These are phyloP conservation scores for Todiramphus saurophagus DNA, from an alignment of 2,113 vertebrate species.

Conservation along the genomic window DNA sequence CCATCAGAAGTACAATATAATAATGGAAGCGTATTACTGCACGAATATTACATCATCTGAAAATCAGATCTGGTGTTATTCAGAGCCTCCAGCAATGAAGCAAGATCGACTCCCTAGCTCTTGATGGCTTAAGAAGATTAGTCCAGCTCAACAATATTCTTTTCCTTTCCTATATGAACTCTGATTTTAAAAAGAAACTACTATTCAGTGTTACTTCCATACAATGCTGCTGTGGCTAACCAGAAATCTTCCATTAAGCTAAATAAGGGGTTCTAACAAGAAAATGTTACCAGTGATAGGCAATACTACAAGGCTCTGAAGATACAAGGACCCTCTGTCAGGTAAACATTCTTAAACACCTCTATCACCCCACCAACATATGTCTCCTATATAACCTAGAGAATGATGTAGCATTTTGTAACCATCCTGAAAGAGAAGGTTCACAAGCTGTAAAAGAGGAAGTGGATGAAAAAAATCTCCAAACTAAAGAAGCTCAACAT, in stretches of 20 bases:
- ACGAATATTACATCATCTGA: background rate
- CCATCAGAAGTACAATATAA: background rate
- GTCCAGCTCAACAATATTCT: background rate
- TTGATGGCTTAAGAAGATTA: conserved; percentile 14
- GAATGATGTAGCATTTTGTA: background rate
- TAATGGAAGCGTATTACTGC: background rate
- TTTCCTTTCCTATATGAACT: background rate
- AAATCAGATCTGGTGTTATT: background rate
- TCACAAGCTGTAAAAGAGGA: background rate
- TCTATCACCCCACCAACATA: background rate
- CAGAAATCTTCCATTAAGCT: conserved; percentile 42
- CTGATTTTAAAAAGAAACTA: background rate
- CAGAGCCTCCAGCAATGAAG: background rate
- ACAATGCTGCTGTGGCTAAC: conserved; percentile 42
- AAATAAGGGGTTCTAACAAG: conserved; percentile 7
- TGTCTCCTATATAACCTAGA: background rate
- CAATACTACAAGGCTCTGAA: conserved; percentile 36
- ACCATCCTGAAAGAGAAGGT: background rate
- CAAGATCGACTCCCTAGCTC: conserved; percentile 11
- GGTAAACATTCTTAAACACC: conserved; percentile 50
- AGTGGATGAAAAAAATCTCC: background rate
- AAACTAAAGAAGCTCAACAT: background rate
- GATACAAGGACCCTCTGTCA: background rate
- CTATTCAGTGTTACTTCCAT: background rate
- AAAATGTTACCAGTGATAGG: background rate